These are phyloP conservation scores for Hormiphora californensis DNA, from an alignment of 37 sponge, comb jelly and placozoan species.

Conservation along the genomic window DNA sequence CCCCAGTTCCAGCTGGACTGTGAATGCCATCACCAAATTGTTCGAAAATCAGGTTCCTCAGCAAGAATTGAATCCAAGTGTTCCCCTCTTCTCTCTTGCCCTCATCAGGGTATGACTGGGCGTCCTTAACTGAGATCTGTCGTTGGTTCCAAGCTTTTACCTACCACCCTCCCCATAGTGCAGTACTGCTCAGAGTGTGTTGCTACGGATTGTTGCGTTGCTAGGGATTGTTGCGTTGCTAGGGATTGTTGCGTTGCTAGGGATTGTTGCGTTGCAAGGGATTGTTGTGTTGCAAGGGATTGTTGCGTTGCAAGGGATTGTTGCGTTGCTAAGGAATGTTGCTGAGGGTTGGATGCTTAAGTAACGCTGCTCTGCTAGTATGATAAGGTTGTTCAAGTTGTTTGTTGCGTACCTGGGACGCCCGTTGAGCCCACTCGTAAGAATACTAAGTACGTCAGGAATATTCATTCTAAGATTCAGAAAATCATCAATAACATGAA, in stretches of 20 bases:
- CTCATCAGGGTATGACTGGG: not conserved
- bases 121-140: not conserved
- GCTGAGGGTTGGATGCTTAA: too few species aligned
- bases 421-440: not conserved
- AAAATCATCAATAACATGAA: too few species aligned
- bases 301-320: too few species aligned
- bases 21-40: not conserved
- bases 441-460: not conserved
- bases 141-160: not conserved
- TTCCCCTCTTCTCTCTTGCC: not conserved
- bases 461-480: too few species aligned
- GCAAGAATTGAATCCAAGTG: not conserved
- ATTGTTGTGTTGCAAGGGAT: too few species aligned
- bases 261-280: too few species aligned
- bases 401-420: not conserved
- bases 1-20: not conserved
- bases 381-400: not conserved
- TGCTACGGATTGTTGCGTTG: too few species aligned
- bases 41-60: not conserved
- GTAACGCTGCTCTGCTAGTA: not conserved
- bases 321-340: too few species aligned
- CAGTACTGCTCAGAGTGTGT: too few species aligned
- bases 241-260: too few species aligned
- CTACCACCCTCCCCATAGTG: too few species aligned
- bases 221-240: too few species aligned